Evolutionary conservation across 2,888 invertebrate genomes (phyloP), one percentile per base, ranked within the genome.

Genomic region (Chymomyza caudatula): DNA sequence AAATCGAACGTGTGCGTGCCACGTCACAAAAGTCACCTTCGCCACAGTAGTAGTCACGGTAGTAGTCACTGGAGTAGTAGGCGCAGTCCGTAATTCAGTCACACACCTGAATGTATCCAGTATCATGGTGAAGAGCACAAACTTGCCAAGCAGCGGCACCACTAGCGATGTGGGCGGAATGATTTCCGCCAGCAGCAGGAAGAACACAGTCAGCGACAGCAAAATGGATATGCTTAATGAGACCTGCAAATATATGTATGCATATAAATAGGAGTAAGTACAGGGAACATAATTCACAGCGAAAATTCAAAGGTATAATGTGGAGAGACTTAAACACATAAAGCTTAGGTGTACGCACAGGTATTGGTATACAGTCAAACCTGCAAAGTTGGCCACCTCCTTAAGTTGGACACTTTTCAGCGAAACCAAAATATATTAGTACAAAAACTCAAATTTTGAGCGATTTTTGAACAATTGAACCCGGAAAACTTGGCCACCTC

Each of bases 101-200:
- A 89, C 90, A 92, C 90, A 96, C 97, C 97, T 96, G 92, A 97
- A 95, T 68, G 97, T 97, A 91, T 97, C 97, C 87, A 97, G 94
- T 90, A 97, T 97, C 97, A 97, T 97, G 82, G 97, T 97, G 93
- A 97, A 97, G 83, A 97, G 94, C 91, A 97, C 96, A 91, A 97
- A 97, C 92, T 97, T 97, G 89, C 97, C 97, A 85, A 97, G 94
- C 82, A 97, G 93, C 79, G 97, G 97, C 89, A 97, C 97, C 87
- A 97, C 97, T 87, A 97, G 93, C 82, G 97, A 97, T 63, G 97
- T 97, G 82, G 97, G 97, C 85, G 96, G 95, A 91, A 96, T 96
- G 89, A 96, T 96, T 92, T 96, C 96, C 88, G 95, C 95, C 90
- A 96, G 91, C 91, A 97, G 94, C 91, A 97, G 93, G 94, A 97